Evolutionary conservation across 2,113 vertebrate genomes (phyloP), one percentile per base, ranked within the genome.

Genomic region (Regulus satrapa): DNA sequence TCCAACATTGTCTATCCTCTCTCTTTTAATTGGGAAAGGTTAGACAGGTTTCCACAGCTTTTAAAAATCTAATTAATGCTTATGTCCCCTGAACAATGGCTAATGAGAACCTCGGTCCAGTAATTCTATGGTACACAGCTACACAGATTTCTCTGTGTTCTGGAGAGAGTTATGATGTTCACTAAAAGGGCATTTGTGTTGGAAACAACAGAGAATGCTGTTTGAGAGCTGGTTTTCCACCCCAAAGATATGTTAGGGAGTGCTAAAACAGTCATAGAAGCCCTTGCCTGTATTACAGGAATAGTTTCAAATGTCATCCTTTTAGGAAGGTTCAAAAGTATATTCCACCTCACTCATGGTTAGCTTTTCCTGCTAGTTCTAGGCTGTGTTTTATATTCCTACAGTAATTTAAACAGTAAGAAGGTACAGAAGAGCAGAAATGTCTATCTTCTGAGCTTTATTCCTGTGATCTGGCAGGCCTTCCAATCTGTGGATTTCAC

Each of bases 21-120:
- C 5, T 59, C 13, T 84, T 74, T 58, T 46, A 66, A 58, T 3
- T 32, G 14, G 54, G 19, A 76, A 88, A 67, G 12, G 9, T 52
- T 73, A 61, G 18, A 24, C 9, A 59, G 38, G 9, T 31, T 64
- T 69, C 46, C 51, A 49, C 20, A 29, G 28, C n/a, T n/a, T n/a
- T n/a, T n/a, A n/a, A n/a, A n/a, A n/a, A 14, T 24, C 20, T 8
- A 54, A 2, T 69, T 74, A 85, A 26, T 45, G 11, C 3, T 83
- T 79, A 26, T 15, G 5, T 73, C 14, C 7, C 29, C 34, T 40
- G 19, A 88, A 63, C 0, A 0, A 55, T 1, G 4, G 38, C 14
- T 75, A 82, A 71, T 5, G 6, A 58, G 61, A 85, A 62, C 9
- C 29, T 71, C 31, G 69, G 38, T 48, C 12, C 17, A 43, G 29